Conservation (phyloP, 2,113 vertebrate species). For the Ancistrus triradiatus region DNA sequence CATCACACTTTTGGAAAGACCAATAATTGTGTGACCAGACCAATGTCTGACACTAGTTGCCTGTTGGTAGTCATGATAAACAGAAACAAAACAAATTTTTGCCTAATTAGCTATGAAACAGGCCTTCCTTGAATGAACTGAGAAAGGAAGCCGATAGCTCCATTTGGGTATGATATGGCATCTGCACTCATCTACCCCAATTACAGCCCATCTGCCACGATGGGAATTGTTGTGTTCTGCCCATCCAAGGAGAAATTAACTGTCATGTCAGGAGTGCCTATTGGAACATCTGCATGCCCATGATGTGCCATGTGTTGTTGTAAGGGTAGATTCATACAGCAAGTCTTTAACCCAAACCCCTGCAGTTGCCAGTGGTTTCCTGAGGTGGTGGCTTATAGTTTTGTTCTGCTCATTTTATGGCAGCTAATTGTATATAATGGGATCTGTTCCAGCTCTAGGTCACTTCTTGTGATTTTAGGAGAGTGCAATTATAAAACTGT, state of each 20-base stretch:
- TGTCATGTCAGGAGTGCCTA: constrained; percentile 37
- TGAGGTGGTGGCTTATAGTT: too few relatives aligned
- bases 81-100: too few relatives aligned
- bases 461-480: too few relatives aligned
- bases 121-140: constrained; percentile 79
- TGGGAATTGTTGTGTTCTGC: too few relatives aligned
- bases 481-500: too few relatives aligned
- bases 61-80: too few relatives aligned
- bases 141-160: constrained; percentile 78
- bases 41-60: too few relatives aligned
- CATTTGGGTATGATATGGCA: constrained; percentile 74
- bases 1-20: too few relatives aligned
- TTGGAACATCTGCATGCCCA: constrained; percentile 64
- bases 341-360: neutral
- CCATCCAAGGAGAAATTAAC: constrained; percentile 71
- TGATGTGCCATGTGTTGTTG: constrained; percentile 49
- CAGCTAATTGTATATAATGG: too few relatives aligned
- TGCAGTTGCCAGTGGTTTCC: neutral
- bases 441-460: too few relatives aligned
- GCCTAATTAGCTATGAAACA: constrained; percentile 87
- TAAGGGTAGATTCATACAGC: constrained; percentile 26
- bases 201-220: constrained; percentile 81
- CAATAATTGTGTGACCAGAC: too few relatives aligned
- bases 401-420: too few relatives aligned
- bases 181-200: constrained; percentile 79